Evolutionary conservation across 2,113 vertebrate species (phyloP).

Genomic region (Mus musculus): DNA sequence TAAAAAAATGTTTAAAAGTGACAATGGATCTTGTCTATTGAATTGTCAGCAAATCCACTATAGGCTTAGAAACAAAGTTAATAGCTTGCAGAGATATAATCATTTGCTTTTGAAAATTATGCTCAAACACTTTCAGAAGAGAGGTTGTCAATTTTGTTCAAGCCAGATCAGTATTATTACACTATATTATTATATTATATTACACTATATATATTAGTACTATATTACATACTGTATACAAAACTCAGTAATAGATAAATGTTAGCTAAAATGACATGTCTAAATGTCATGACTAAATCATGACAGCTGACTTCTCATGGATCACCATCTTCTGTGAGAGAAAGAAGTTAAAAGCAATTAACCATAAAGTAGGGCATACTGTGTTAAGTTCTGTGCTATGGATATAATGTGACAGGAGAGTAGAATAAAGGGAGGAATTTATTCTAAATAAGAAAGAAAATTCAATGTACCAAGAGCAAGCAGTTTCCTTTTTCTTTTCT

Average conservation of each 20-base stretch:
- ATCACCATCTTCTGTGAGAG: constrained; percentile 19
- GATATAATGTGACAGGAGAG: neutral
- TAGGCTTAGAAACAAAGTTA: constrained; percentile 16
- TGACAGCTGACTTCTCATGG: constrained; percentile 48
- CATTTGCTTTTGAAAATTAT: neutral
- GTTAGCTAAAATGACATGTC: neutral
- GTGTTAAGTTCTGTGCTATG: constrained; percentile 43
- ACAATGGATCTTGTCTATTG: neutral
- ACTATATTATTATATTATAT: too few relatives aligned
- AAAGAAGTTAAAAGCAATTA: constrained; percentile 64
- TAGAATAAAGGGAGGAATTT: neutral
- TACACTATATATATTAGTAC: too few relatives aligned
- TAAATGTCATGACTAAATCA: neutral
- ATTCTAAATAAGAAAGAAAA: constrained; percentile 24
- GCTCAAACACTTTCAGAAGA: neutral
- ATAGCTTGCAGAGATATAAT: neutral
- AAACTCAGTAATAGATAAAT: neutral
- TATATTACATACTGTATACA: neutral
- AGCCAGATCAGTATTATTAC: constrained; percentile 17
- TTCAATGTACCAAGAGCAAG: neutral
- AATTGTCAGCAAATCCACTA: neutral
- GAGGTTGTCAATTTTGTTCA: constrained; percentile 26
- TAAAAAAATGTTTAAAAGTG: constrained; percentile 54
- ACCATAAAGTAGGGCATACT: constrained; percentile 45
- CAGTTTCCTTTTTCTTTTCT: neutral